Evolutionary conservation across 1,140 invertebrate species (phyloP).

Genomic region (Drosophila albomicans): DNA sequence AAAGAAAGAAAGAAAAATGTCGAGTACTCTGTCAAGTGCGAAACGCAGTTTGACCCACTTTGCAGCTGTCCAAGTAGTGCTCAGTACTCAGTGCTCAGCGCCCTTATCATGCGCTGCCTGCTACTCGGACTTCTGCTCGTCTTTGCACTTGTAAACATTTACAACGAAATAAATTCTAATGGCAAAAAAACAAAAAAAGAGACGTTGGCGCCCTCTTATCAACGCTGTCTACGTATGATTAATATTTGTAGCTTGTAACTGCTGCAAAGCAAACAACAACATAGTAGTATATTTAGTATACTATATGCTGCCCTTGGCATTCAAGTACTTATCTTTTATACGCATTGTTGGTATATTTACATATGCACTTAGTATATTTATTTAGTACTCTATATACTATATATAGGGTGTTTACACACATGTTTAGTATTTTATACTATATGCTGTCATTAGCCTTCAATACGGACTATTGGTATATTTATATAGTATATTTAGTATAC

Average conservation of each 20-base stretch:
- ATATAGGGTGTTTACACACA: too few species aligned
- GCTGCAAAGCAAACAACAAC: not conserved
- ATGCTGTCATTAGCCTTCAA: too few species aligned
- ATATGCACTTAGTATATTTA: too few species aligned
- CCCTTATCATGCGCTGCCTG: constrained; percentile 30
- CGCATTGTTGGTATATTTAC: too few species aligned
- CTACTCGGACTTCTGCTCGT: not conserved
- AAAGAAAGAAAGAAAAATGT: too few species aligned
- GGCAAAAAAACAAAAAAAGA: constrained; percentile 12
- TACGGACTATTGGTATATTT: too few species aligned
- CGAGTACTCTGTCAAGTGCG: not conserved
- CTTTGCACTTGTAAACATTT: constrained; percentile 30
- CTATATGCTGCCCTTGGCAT: not conserved
- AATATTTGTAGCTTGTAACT: constrained; percentile 26
- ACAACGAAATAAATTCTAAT: constrained; percentile 29
- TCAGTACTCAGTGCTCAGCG: not conserved
- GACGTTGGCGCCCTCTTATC: constrained; percentile 38
- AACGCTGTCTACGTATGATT: constrained; percentile 33
- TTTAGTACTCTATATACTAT: too few species aligned
- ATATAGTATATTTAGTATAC: not conserved
- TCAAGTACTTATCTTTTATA: too few species aligned
- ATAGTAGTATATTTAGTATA: not conserved
- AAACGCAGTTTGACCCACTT: constrained; percentile 46
- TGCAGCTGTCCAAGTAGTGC: constrained; percentile 35
- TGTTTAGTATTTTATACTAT: too few species aligned